Evolutionary conservation across 2,888 invertebrate genomes (phyloP).

Genomic region (Lithodes maja): DNA sequence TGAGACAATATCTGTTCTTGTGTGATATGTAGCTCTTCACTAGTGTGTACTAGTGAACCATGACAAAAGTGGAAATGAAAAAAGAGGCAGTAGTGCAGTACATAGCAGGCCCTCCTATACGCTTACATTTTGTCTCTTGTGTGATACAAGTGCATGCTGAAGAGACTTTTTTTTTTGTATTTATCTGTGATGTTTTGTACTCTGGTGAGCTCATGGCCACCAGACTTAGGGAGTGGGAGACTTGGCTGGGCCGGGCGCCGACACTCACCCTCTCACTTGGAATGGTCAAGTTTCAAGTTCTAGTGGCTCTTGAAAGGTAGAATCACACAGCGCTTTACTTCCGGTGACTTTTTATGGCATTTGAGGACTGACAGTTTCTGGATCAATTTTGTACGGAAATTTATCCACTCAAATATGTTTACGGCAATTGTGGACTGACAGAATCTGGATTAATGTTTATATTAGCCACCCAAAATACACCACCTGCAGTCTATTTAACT

Average conservation of each 20-base stretch:
- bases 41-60: conserved; percentile 66
- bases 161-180: conserved; percentile 66
- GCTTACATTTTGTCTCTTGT: conserved; percentile 68
- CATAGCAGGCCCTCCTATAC: conserved; percentile 67
- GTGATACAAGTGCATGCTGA: conserved; percentile 69
- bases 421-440: too few relatives aligned
- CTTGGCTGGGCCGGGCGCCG: conserved; percentile 40
- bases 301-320: conserved; percentile 34
- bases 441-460: too few relatives aligned
- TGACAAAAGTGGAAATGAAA: conserved; percentile 62
- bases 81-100: conserved; percentile 67
- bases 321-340: too few relatives aligned
- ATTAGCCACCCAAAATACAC: too few relatives aligned
- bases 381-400: too few relatives aligned
- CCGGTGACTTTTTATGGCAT: too few relatives aligned
- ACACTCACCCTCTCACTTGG: conserved; percentile 59
- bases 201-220: conserved; percentile 56
- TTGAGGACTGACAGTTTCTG: too few relatives aligned
- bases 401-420: too few relatives aligned
- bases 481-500: too few relatives aligned
- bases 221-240: conserved; percentile 48
- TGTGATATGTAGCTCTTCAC: conserved; percentile 67
- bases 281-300: conserved; percentile 54
- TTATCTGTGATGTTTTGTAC: conserved; percentile 69
- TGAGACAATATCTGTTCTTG: conserved; percentile 66